phyloP scores from a whole-genome alignment of 2,113 vertebrate genomes.

The Alectura lathami region DNA sequence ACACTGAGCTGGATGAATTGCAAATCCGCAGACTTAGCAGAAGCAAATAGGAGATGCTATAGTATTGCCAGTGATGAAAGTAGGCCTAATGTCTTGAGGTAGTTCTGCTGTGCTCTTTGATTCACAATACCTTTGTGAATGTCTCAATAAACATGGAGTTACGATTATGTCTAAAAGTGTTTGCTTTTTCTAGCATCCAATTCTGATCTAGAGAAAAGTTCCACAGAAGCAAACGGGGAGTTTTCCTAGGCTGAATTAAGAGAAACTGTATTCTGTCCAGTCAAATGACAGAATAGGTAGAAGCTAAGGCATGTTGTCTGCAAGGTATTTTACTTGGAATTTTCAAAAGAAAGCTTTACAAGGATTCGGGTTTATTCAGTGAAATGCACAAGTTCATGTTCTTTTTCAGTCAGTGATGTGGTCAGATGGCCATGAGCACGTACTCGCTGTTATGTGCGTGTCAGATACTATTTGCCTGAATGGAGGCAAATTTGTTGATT shows the following conservation, averaged over 20 bases:
- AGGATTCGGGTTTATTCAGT: background rate
- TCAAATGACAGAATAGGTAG: background rate
- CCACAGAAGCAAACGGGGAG: background rate
- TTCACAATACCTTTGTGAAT: background rate
- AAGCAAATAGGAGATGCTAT: background rate
- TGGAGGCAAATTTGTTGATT: background rate
- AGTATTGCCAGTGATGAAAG: background rate
- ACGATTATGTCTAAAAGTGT: background rate
- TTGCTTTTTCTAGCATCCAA: background rate
- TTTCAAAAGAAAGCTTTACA: background rate
- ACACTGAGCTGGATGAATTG: background rate
- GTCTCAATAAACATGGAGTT: background rate
- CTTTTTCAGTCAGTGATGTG: background rate
- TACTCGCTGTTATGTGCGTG: background rate
- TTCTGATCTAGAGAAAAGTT: background rate
- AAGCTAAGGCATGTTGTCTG: background rate
- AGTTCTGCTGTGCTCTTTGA: background rate
- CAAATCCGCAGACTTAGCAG: background rate
- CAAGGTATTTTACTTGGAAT: background rate
- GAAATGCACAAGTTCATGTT: background rate
- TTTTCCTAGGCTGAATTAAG: background rate
- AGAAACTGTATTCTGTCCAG: background rate
- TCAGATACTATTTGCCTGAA: background rate
- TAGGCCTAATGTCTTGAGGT: background rate
- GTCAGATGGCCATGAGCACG: background rate